These are phyloP conservation scores for Uloborus diversus DNA, from an alignment of 1,140 invertebrate species.

Conservation along the genomic window DNA sequence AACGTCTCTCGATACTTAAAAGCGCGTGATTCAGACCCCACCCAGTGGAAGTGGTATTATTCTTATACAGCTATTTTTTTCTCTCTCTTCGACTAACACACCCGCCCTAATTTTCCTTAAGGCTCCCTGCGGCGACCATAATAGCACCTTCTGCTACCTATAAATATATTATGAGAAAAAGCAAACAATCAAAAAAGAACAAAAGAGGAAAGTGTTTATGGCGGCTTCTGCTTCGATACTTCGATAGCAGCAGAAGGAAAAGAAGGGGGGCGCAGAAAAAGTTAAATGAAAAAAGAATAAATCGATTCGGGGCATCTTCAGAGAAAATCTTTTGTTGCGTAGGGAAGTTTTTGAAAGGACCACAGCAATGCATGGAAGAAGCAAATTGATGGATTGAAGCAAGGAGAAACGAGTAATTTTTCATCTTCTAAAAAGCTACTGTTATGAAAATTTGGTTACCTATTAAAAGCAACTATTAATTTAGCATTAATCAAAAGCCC, in stretches of 20 bases:
- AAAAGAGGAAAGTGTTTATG: too few species aligned
- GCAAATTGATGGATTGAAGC: too few species aligned
- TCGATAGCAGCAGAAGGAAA: background rate
- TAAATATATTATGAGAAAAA: conserved; percentile 11
- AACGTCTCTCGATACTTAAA: background rate
- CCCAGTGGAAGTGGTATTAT: background rate
- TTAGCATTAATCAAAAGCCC: too few species aligned
- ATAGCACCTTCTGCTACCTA: background rate
- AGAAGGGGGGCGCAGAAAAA: background rate
- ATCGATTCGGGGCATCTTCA: conserved; percentile 7
- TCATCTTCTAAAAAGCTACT: too few species aligned
- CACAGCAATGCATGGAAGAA: too few species aligned
- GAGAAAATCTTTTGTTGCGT: too few species aligned
- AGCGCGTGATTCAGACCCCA: background rate
- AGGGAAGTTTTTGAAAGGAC: too few species aligned
- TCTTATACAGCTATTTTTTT: background rate
- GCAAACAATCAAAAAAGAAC: background rate
- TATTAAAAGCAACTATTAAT: too few species aligned
- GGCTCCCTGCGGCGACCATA: background rate
- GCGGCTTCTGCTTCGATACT: conserved; percentile 15
- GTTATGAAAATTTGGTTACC: too few species aligned
- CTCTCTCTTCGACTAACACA: background rate
- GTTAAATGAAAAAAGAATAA: background rate
- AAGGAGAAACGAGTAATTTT: too few species aligned
- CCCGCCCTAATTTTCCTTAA: conserved; percentile 24